A percentile compares a stretch with the other conserved stretches of the same genome.
Evolutionary conservation across 2,888 invertebrate species (phyloP).

Genomic region (Melanargia galathea): DNA sequence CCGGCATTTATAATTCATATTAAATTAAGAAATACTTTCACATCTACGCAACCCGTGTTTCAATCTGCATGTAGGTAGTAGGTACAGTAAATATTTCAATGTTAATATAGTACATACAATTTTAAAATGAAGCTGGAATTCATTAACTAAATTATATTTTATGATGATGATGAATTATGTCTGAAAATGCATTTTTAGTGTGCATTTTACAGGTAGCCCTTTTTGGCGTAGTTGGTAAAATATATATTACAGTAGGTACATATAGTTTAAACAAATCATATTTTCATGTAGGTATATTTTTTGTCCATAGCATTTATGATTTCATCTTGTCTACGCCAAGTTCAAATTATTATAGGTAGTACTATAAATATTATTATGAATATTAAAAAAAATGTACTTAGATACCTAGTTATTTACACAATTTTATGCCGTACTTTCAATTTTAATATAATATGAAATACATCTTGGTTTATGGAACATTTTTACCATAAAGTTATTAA

Average conservation of each 20-base stretch:
- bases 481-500: not conserved
- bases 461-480: not conserved
- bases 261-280: not conserved
- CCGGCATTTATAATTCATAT: slow-evolving; percentile 50
- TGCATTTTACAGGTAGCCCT: slow-evolving; percentile 14
- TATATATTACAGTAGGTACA: not conserved
- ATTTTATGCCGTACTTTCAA: slow-evolving; percentile 22
- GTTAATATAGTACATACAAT: not conserved
- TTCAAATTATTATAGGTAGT: too few relatives aligned
- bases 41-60: slow-evolving; percentile 32
- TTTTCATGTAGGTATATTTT: not conserved
- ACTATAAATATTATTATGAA: too few relatives aligned
- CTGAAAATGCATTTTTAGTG: slow-evolving; percentile 8
- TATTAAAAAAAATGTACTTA: slow-evolving; percentile 29
- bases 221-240: slow-evolving; percentile 1
- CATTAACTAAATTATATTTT: not conserved
- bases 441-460: slow-evolving; percentile 44
- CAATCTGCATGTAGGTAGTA: not conserved
- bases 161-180: not conserved
- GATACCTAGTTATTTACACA: too few relatives aligned
- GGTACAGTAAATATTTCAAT: too few relatives aligned
- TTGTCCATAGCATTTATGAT: too few relatives aligned
- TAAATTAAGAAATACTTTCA: slow-evolving; percentile 52
- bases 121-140: slow-evolving; percentile 18
- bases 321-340: not conserved